Percentiles rank a stretch among this genome's conserved stretches.
Evolutionary conservation across 2,888 invertebrate species (phyloP).

Genomic region (Acleris literana): DNA sequence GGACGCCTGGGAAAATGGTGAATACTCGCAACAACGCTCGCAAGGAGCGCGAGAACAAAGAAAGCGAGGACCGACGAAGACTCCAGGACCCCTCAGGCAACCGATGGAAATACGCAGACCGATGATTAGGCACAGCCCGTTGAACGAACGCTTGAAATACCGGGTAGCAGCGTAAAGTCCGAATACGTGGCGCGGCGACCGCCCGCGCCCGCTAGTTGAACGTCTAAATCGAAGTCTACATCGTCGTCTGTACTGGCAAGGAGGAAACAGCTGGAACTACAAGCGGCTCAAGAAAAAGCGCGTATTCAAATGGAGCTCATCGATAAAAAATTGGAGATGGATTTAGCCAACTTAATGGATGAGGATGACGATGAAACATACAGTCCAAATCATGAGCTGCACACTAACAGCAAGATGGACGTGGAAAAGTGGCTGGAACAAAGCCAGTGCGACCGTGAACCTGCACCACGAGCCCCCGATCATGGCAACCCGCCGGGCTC

Average conservation of each 20-base stretch:
- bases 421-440: not conserved
- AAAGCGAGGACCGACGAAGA: not conserved
- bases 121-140: not conserved
- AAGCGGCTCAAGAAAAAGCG: conserved; percentile 4
- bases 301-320: not conserved
- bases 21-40: conserved; percentile 1
- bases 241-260: not conserved
- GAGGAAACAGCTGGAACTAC: conserved; percentile 2
- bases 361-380: not conserved
- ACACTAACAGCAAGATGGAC: conserved; percentile 1
- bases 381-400: conserved; percentile 1
- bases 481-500: not conserved
- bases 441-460: not conserved
- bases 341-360: conserved; percentile 1
- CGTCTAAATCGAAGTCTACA: conserved; percentile 3
- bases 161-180: not conserved
- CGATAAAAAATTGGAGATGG: not conserved
- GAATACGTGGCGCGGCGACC: not conserved
- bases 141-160: not conserved
- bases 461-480: not conserved
- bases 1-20: not conserved
- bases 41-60: conserved; percentile 1
- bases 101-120: not conserved
- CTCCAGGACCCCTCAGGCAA: conserved; percentile 1
- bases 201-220: not conserved